Conservation (phyloP, 2,888 invertebrate species). For the Cosmorhoe ocellata region DNA sequence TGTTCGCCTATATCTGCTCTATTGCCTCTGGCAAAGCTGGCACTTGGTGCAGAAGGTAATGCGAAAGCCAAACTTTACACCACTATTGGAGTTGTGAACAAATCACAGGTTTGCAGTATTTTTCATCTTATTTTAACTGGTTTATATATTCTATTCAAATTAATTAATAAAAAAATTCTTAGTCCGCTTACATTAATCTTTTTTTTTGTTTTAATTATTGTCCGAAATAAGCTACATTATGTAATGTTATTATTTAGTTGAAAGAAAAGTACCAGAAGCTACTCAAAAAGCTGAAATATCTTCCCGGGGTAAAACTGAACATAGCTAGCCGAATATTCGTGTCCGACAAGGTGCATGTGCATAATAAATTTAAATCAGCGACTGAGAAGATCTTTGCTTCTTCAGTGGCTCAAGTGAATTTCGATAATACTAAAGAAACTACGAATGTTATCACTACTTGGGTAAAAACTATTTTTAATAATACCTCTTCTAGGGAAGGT, state of each 20-base stretch:
- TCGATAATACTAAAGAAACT: conserved; percentile 62
- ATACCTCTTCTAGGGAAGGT: no score
- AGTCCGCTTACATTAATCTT: no score
- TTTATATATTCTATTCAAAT: no score
- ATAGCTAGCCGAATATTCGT: conserved; percentile 87
- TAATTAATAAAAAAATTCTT: no score
- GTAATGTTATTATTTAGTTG: conserved; percentile 4
- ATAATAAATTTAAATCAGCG: conserved; percentile 69
- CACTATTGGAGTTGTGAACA: conserved; percentile 40
- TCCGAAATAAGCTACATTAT: no score
- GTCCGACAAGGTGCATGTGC: conserved; percentile 56
- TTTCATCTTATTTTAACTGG: no score
- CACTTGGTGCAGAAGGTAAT: conserved; percentile 45
- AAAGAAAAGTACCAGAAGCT: conserved; percentile 26
- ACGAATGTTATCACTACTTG: conserved; percentile 50
- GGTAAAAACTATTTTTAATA: conserved; percentile 24
- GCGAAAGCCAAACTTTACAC: conserved; percentile 39
- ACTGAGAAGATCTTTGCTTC: conserved; percentile 81
- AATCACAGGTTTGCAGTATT: conserved; percentile 7
- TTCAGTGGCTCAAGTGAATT: conserved; percentile 80
- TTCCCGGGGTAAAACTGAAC: conserved; percentile 74
- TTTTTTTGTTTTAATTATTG: no score
- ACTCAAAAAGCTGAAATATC: conserved; percentile 34
- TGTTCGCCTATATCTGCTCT: conserved; percentile 62
- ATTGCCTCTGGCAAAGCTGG: conserved; percentile 55